Base-by-base conservation (phyloP, 1,140 invertebrate genomes). In the Drosophila rhopaloa region DNA sequence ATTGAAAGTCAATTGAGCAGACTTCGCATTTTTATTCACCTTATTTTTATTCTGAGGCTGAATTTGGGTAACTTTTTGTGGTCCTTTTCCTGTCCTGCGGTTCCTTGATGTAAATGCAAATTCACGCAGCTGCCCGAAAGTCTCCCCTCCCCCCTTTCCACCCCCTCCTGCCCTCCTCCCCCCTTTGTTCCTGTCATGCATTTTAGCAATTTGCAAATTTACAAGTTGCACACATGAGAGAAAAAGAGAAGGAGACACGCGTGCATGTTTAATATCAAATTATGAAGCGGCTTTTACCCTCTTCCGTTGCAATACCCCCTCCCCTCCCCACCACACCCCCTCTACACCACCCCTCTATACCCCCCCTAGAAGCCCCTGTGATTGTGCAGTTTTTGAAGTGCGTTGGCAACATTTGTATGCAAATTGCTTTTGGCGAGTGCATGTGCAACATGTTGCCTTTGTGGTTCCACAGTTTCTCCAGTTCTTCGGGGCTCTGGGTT, bases 151-250 rank as follows among this genome's bases (percentile, higher is more conserved):
- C 3, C 19, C 10, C 1, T 10, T 8, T 13, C 19, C 2, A 3
- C 16, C 4, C 38, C 63, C 10, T 29, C 43, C 4, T 35, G 10
- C 44, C 16, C 2, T 16, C 63, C 10, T 29, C 43, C 4, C 4
- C 41, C 16, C 44, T 63, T 79, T 53, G 58, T 62, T 68, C 58
- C 82, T 81, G 76, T 86, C 83, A 79, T 83, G 83, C 76, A 66
- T 86, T 82, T 88, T 70, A 80, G 83, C 83, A 88, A 88, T 88
- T 88, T 88, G 84, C 83, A 88, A 88, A 88, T 89, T 88, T 88
- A 88, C 83, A 88, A 88, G 83, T 83, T 86, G 76, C 75, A 88
- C 74, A 62, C 67, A 76, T 56, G 41, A 16, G 68, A 16, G 51
- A 4, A 57, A 71, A 13, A 40, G 67, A 56, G 35, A 14, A 11